Evolutionary conservation across 2,113 vertebrate species (phyloP), one percentile per base, ranked within the genome.

Genomic region (Mustelus asterias): DNA sequence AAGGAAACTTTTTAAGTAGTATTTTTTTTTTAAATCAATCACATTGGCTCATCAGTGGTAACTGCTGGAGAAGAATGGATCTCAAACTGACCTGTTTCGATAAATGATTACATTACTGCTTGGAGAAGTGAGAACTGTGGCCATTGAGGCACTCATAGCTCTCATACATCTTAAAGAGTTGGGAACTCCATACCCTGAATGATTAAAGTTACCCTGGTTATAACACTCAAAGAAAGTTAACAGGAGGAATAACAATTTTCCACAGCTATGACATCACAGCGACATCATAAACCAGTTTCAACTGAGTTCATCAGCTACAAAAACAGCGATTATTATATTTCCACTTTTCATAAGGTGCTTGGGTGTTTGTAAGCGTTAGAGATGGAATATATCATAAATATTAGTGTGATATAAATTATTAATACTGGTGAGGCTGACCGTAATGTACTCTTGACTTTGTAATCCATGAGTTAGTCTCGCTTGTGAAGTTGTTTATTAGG

Each of bases 31-130:
- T 26, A 94, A 83, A 94, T 41, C 29, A 58, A 26, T 41, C 70
- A 69, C 20, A 69, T n/a, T 69, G 92, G 92, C 20, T 69, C 13
- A 44, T 26, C n/a, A 22, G 20, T 44, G 37, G 29, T 33, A 94
- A 67, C 20, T 70, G 11, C 20, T 94, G 93, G 41, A 65, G 67
- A 70, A 69, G 37, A 44, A 94, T 44, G 41, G 93, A 69, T 29
- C 20, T 70, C 41, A 94, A 94, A 94, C 93, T 94, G 65, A 94
- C 93, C 93, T 94, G 93, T 44, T 94, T 94, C 22, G 48, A 90
- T 94, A 44, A 22, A 94, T 41, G 65, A 41, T 67, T 70, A 94
- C 93, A 94, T 94, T 94, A 94, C 37, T 70, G 37, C 37, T 70
- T 94, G 65, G 90, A 70, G 41, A 94, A 70, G n/a, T 94, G 93